Conservation (phyloP, 2,113 vertebrate species). For the Trematocara nigrifrons region DNA sequence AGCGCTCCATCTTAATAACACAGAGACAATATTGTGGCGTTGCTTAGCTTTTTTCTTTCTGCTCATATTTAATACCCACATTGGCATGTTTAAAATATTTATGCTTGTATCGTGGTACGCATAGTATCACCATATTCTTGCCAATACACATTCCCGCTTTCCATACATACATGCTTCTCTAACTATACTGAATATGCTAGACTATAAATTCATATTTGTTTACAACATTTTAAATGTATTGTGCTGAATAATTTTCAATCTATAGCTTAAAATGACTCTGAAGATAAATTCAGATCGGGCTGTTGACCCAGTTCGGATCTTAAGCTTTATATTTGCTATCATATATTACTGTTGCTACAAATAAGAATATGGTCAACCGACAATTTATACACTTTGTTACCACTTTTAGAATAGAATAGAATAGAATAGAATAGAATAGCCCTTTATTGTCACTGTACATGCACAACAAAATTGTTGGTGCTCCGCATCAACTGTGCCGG, state of each 20-base stretch:
- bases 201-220: neutral
- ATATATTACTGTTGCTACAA: neutral
- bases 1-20: neutral
- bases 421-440: neutral
- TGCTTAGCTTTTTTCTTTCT: neutral
- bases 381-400: neutral
- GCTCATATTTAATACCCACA: neutral
- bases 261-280: neutral
- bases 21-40: neutral
- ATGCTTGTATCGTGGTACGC: neutral
- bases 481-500: rapidly evolving
- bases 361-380: neutral
- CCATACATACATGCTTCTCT: neutral
- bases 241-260: neutral
- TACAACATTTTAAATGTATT: neutral
- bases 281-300: neutral
- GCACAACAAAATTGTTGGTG: neutral
- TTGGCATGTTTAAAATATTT: neutral
- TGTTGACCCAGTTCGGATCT: neutral
- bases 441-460: neutral
- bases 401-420: neutral
- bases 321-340: neutral
- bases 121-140: neutral
- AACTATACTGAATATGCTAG: neutral
- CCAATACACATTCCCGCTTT: neutral